phyloP scores from a whole-genome alignment of 2,797 vertebrate genomes.

The Sebastes alutus region DNA sequence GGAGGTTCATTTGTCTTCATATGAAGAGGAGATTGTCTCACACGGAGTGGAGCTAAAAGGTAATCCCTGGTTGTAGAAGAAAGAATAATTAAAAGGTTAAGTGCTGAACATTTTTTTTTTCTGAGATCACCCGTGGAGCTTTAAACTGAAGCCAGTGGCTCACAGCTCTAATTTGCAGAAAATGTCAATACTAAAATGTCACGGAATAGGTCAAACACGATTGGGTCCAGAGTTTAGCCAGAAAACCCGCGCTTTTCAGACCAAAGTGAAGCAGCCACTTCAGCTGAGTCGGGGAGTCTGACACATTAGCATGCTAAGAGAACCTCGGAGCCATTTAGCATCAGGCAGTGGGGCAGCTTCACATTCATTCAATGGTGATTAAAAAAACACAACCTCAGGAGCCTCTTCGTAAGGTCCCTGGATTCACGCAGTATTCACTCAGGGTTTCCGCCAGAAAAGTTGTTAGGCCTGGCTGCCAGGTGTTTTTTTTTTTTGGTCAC shows the following conservation, averaged over 20 bases:
- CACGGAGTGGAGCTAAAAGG: constrained; percentile 51
- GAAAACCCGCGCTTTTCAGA: constrained; percentile 42
- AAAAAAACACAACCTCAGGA: constrained; percentile 15
- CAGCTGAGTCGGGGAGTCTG: constrained; percentile 29
- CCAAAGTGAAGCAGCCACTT: constrained; percentile 53
- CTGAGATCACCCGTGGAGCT: constrained; percentile 69
- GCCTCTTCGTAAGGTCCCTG: not conserved
- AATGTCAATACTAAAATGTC: constrained; percentile 85
- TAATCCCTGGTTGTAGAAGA: constrained; percentile 68
- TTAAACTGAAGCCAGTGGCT: constrained; percentile 70
- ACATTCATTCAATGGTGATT: constrained; percentile 38
- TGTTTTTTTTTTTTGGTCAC: not conserved
- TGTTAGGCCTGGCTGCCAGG: not conserved
- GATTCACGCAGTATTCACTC: not conserved
- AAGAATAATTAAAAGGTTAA: constrained; percentile 85
- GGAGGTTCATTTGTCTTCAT: constrained; percentile 58
- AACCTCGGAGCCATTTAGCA: constrained; percentile 37
- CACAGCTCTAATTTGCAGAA: constrained; percentile 81
- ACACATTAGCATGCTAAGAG: constrained; percentile 65
- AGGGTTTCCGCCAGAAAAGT: not conserved
- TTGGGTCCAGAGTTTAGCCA: constrained; percentile 61
- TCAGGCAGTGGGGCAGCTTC: constrained; percentile 11
- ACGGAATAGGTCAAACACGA: constrained; percentile 80
- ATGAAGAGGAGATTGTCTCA: constrained; percentile 52
- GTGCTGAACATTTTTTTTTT: constrained; percentile 71